Percentiles rank a stretch among this genome's conserved stretches.
phyloP scores from a whole-genome alignment of 2,113 vertebrate species.

The Sakesphorus luctuosus region DNA sequence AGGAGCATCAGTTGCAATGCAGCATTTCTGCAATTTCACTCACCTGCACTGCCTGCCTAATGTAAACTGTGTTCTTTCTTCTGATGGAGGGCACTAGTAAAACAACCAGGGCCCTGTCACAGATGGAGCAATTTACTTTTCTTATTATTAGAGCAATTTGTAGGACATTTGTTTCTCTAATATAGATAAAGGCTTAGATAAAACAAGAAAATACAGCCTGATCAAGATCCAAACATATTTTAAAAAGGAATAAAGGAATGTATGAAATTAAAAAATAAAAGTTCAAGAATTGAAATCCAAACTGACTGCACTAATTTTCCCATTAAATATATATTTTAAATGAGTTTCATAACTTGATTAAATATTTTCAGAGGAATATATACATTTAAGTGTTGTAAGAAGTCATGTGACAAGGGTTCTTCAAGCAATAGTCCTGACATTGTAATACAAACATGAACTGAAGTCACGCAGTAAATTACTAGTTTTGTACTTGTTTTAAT shows the following conservation, averaged over 20 bases:
- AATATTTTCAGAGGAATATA: background rate
- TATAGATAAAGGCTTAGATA: background rate
- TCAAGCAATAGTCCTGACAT: background rate
- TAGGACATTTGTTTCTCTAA: background rate
- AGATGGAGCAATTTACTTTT: background rate
- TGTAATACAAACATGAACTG: background rate
- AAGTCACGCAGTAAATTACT: background rate
- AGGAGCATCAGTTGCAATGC: background rate
- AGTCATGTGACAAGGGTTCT: background rate
- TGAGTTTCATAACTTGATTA: background rate
- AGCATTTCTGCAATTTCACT: background rate
- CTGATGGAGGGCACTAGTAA: background rate
- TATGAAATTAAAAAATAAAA: background rate
- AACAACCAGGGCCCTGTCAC: background rate
- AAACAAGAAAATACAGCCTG: background rate
- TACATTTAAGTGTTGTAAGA: background rate
- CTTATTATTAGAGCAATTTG: background rate
- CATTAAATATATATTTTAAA: background rate
- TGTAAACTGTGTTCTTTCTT: background rate
- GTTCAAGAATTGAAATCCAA: accelerated
- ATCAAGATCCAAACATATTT: background rate
- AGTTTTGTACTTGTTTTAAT: background rate
- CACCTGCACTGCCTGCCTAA: background rate
- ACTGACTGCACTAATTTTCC: background rate
- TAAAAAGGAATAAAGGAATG: background rate